These are phyloP conservation scores for Pygoscelis adeliae DNA, from an alignment of 2,113 vertebrate genomes.

Conservation along the genomic window DNA sequence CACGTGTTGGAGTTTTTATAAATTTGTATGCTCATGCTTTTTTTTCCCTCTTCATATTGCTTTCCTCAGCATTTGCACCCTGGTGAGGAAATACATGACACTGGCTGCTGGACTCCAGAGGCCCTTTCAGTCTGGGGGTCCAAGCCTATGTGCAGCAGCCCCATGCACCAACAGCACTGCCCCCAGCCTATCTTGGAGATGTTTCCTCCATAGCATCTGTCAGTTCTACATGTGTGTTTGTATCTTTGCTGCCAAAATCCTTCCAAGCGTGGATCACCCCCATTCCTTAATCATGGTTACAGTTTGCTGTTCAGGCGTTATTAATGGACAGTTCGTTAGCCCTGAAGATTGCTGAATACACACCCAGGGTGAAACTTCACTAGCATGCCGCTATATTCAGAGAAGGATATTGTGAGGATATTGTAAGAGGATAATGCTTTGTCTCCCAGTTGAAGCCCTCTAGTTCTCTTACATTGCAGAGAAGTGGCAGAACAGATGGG, in stretches of 20 bases:
- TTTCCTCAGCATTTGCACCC: neutral
- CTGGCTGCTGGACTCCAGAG: neutral
- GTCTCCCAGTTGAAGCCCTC: neutral
- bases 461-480: neutral
- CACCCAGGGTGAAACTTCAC: neutral
- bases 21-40: neutral
- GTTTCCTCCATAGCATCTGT: neutral
- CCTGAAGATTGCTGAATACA: neutral
- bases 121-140: neutral
- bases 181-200: neutral
- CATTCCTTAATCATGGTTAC: neutral
- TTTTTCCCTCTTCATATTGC: neutral
- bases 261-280: neutral
- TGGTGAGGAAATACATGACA: neutral
- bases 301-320: neutral
- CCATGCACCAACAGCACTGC: accelerated
- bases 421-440: neutral
- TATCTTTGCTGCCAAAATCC: neutral
- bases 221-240: neutral
- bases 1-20: neutral
- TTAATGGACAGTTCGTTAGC: neutral
- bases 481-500: neutral
- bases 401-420: neutral
- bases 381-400: neutral
- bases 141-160: neutral